phyloP scores from a whole-genome alignment of 2,797 vertebrate species.

The Enteromius unitaeniatus region DNA sequence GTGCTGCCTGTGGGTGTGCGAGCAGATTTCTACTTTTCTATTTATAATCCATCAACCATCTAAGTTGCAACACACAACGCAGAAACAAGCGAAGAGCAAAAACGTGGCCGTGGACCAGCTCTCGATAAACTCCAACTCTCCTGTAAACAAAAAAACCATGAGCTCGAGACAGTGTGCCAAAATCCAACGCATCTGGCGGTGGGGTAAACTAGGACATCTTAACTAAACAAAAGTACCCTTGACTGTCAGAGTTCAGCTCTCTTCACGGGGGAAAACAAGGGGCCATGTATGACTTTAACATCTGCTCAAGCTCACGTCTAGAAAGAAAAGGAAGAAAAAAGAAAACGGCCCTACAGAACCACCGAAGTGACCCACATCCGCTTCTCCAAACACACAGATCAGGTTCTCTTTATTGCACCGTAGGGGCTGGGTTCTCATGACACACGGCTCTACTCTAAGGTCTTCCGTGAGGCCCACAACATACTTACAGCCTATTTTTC shows the following conservation, averaged over 20 bases:
- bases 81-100: conserved; percentile 15
- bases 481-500: conserved; percentile 65
- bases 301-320: conserved; percentile 59
- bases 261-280: conserved; percentile 46
- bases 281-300: conserved; percentile 68
- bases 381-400: conserved; percentile 71
- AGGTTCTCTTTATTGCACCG: conserved; percentile 67
- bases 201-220: conserved; percentile 61
- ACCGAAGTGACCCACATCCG: conserved; percentile 67
- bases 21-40: conserved; percentile 16
- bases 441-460: conserved; percentile 66
- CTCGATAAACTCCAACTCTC: background rate
- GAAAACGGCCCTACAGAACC: conserved; percentile 62
- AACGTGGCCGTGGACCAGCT: background rate
- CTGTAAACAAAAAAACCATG: conserved; percentile 36
- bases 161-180: conserved; percentile 45
- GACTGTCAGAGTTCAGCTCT: conserved; percentile 55
- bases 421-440: conserved; percentile 69
- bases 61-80: background rate
- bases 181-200: conserved; percentile 54
- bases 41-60: conserved; percentile 29
- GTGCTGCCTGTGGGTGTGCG: background rate
- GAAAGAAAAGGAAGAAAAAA: conserved; percentile 46
- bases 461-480: conserved; percentile 63
- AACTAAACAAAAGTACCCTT: conserved; percentile 63